Base-by-base conservation (phyloP, 2,888 invertebrate species). In the Augochlorella aurata region DNA sequence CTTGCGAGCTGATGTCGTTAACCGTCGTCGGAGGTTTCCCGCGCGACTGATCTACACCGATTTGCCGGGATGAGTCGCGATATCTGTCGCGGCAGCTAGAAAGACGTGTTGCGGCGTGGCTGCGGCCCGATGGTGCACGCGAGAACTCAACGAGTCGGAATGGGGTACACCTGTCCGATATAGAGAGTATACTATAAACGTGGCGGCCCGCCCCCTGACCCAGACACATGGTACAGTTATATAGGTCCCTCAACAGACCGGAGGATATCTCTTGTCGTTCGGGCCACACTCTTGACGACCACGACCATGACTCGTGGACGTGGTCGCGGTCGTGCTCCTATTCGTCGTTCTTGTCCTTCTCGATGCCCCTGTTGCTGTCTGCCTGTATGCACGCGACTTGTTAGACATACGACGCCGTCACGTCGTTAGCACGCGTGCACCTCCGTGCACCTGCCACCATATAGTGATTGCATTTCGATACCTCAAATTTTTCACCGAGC, bases 211-310 rank as follows among this genome's bases (percentile, higher is more conserved):
- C 94, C 94, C 94, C 94, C 94, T 94, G 95, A 94, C 94, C 95
- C 94, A 95, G 94, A 94, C 94, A 94, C 93, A 92, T 90, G 91
- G 93, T 94, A 93, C 94, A 94, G 94, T 94, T 94, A 94, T 94
- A 94, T 94, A 94, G 93, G 93, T 93, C 94, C 93, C 94, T 92
- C 92, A 90, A 58, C 84, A 79, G 77, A 79, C 78, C 81, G 76
- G 78, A 85, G 85, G 86, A 86, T 89, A 85, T 87, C 84, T 87
- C 87, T 87, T 79, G 86, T 83, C 84, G 83, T 85, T 82, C 81
- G 81, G 81, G 74, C 85, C 81, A 77, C 85, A 79, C 85, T 88
- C 81, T 84, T 83, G 83, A 84, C 84, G 68, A 80, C 79, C 76
- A 84, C 84, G 86, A 76, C 75, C 72, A 74, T 71, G 85, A 74